Base-by-base conservation (phyloP, 1,140 invertebrate genomes). In the Drosophila orosa region DNA sequence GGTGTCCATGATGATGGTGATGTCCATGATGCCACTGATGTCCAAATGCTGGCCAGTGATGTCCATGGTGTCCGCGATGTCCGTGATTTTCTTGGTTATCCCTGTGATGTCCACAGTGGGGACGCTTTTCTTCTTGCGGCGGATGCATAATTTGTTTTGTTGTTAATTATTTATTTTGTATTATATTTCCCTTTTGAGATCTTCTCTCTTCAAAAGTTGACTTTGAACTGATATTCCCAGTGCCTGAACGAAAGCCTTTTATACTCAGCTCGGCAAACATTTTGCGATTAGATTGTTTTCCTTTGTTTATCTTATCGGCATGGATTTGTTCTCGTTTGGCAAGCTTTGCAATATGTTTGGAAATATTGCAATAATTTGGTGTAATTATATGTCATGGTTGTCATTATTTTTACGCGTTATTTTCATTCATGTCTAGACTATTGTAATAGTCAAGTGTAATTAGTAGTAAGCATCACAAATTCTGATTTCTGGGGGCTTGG, bases 51-150 rank as follows among this genome's bases (percentile, higher is more conserved):
- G 27, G 19, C 54, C 54, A 56, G 13, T 27, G 58, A n/a, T 57
- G 47, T 25, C 10, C 29, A 8, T 39, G 33, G 31, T 54, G 58
- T 27, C 17, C 39, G 5, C n/a, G 22, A 12, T 24, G 13, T 5
- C 25, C 19, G 8, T 45, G 25, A 3, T 56, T 50, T 8, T 50
- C 57, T 48, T 59, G 22, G 29, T 22, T 33, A 37, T 25, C 13
- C 54, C 8, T n/a, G 22, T 42, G 17, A 9, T 3, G 27, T 37
- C 24, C 17, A 29, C 65, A 67, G 15, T 22, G 17, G 17, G 62
- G 52, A 3, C 45, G 60, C 13, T 31, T 66, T 27, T 68, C 45
- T 33, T 66, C n/a, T 31, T 67, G 27, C 9, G 55, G 37, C 17
- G 61, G 17, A 29, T 62, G 33, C 45, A 68, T 42, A 5, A 22